phyloP scores from a whole-genome alignment of 2,797 vertebrate species.

The Arnoldichthys spilopterus region DNA sequence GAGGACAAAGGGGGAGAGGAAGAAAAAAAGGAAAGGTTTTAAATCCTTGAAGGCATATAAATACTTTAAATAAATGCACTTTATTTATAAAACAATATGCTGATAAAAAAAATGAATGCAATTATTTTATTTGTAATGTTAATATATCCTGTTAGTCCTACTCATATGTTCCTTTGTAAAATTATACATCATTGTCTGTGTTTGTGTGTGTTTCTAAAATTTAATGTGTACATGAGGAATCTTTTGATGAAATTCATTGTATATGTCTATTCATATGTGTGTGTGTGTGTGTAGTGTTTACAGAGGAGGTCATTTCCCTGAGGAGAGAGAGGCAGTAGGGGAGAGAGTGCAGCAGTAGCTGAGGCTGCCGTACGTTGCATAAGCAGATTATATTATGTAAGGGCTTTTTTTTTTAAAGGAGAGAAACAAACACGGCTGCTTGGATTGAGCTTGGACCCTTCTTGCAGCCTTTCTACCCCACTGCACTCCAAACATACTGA shows the following conservation, averaged over 20 bases:
- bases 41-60: too few relatives aligned
- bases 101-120: too few relatives aligned
- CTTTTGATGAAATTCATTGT: slow-evolving; percentile 3
- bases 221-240: neutral
- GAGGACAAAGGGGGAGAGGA: too few relatives aligned
- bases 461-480: slow-evolving; percentile 38
- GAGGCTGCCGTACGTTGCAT: slow-evolving; percentile 68
- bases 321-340: slow-evolving; percentile 14
- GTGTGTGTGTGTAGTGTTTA: slow-evolving; percentile 41
- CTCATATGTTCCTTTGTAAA: too few relatives aligned
- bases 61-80: too few relatives aligned
- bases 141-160: too few relatives aligned
- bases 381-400: slow-evolving; percentile 77
- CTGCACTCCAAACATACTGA: slow-evolving; percentile 3
- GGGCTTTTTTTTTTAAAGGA: slow-evolving; percentile 51
- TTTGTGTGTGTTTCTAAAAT: neutral
- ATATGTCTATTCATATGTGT: slow-evolving; percentile 26
- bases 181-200: neutral
- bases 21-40: too few relatives aligned
- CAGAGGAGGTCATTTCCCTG: slow-evolving; percentile 45
- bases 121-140: too few relatives aligned
- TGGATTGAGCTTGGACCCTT: slow-evolving; percentile 35
- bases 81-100: too few relatives aligned
- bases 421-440: slow-evolving; percentile 52
- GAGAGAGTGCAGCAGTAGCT: slow-evolving; percentile 31